Conservation (phyloP, 2,797 vertebrate species). For the Hemitrygon akajei region DNA sequence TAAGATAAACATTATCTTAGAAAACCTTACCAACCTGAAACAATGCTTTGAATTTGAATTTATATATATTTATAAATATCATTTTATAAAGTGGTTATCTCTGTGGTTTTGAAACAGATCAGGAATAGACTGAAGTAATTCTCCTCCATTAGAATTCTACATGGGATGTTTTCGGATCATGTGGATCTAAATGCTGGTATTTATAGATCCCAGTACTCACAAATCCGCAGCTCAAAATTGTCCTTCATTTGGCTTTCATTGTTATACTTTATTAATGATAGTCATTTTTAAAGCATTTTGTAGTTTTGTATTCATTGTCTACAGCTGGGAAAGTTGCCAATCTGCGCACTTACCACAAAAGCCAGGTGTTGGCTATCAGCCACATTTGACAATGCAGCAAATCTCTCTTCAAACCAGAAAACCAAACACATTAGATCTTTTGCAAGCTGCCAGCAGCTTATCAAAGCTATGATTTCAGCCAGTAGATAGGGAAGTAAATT, state of each 20-base stretch:
- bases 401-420: not conserved
- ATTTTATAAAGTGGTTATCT: not conserved
- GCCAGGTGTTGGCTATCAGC: not conserved
- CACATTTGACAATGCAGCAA: not conserved
- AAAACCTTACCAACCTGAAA: not conserved
- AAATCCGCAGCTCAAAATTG: not conserved
- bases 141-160: not conserved
- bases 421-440: not conserved
- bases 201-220: not conserved
- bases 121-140: not conserved
- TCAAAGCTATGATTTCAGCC: not conserved
- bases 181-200: not conserved
- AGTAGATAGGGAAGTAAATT: not conserved
- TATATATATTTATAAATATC: not conserved
- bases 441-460: not conserved
- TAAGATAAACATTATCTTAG: not conserved
- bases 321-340: not conserved
- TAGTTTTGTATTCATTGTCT: conserved; percentile 5
- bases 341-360: not conserved
- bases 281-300: conserved; percentile 18
- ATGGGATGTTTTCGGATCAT: not conserved
- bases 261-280: not conserved
- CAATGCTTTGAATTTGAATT: not conserved
- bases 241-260: conserved; percentile 6
- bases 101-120: too few species aligned